phyloP scores from a whole-genome alignment of 2,797 vertebrate species.

The Sebastes diaconus region DNA sequence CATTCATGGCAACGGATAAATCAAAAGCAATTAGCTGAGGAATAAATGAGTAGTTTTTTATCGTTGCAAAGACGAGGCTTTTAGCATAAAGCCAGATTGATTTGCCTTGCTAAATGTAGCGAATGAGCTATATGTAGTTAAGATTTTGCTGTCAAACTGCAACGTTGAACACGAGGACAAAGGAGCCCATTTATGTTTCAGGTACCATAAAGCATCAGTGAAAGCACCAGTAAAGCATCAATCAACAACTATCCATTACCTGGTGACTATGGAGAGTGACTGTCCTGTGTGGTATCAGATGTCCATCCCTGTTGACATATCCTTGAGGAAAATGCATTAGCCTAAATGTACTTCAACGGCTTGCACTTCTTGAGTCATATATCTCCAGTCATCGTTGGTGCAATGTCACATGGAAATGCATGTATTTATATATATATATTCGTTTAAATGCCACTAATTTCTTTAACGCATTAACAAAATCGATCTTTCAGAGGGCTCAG shows the following conservation, averaged over 20 bases:
- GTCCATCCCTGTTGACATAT: neutral
- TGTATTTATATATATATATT: neutral
- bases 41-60: conserved; percentile 1
- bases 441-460: no score
- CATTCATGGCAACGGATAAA: neutral
- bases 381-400: neutral
- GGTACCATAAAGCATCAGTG: conserved; percentile 34
- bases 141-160: neutral
- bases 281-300: neutral
- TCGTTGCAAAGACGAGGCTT: conserved; percentile 11
- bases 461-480: no score
- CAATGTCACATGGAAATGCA: neutral
- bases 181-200: neutral
- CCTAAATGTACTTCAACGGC: neutral
- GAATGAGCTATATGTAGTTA: neutral
- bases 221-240: neutral
- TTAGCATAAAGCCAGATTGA: conserved; percentile 16
- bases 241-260: neutral
- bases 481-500: no score
- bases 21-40: neutral
- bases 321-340: neutral
- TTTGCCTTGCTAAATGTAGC: neutral
- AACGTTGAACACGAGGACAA: neutral
- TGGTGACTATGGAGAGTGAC: neutral
- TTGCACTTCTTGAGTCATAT: neutral